These are phyloP conservation scores for Caenorhabditis sp. DNA, from an alignment of 2,888 invertebrate genomes.

Conservation along the genomic window DNA sequence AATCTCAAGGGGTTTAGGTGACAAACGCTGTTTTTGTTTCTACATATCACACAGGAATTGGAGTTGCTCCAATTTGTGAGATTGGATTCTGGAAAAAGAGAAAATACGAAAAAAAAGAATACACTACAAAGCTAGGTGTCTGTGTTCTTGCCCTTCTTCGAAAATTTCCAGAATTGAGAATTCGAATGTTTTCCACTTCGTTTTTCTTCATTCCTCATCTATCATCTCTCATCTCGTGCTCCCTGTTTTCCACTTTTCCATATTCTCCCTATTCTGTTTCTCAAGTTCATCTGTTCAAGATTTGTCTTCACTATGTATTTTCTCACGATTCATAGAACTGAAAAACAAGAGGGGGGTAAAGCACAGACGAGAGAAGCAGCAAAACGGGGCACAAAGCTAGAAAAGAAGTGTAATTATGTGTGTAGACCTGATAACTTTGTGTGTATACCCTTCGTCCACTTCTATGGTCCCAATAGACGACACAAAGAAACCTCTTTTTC, in stretches of 20 bases:
- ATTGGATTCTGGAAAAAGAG: constrained; percentile 20
- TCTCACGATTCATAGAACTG: constrained; percentile 9
- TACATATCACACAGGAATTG: constrained; percentile 22
- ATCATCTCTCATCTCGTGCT: neutral
- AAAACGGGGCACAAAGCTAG: constrained; percentile 7
- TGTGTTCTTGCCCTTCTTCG: neutral
- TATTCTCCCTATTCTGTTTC: neutral
- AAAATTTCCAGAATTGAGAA: neutral
- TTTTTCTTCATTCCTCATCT: constrained; percentile 2
- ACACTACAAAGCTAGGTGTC: neutral
- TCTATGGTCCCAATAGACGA: constrained; percentile 35
- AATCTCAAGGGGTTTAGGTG: constrained; percentile 47
- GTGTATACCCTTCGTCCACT: constrained; percentile 11
- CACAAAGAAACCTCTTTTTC: constrained; percentile 29
- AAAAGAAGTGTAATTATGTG: constrained; percentile 42
- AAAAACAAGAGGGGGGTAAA: constrained; percentile 9
- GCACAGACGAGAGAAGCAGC: neutral
- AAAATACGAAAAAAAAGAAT: neutral
- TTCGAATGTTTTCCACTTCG: constrained; percentile 5
- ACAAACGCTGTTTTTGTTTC: constrained; percentile 53
- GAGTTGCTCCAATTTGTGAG: constrained; percentile 19
- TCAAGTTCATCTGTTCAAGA: constrained; percentile 27
- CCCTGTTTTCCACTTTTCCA: neutral
- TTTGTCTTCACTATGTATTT: neutral
- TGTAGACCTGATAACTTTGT: constrained; percentile 41